Percentiles rank a stretch among this genome's conserved stretches.
phyloP scores from a whole-genome alignment of 92 coral and sea anemone genomes.

The Bergia sp. region DNA sequence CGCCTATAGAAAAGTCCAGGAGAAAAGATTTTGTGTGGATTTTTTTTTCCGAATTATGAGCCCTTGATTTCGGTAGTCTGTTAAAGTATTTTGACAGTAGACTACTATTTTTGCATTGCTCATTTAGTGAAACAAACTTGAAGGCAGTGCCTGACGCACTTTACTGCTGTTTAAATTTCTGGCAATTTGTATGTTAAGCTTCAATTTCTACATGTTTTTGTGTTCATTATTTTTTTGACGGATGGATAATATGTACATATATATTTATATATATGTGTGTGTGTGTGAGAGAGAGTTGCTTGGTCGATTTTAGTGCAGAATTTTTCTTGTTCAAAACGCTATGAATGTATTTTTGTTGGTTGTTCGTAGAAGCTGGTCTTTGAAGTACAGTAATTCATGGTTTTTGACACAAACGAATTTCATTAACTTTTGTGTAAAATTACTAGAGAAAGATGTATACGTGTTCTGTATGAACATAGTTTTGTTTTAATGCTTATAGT shows the following conservation, averaged over 20 bases:
- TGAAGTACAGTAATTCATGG: not conserved
- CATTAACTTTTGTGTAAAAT: slow-evolving; percentile 10
- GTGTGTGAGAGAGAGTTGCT: not conserved
- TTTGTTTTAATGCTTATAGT: not conserved
- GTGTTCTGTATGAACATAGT: not conserved
- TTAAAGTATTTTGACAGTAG: not conserved
- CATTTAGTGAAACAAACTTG: slow-evolving; percentile 22
- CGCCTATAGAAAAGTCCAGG: slow-evolving; percentile 9
- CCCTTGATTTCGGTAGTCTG: slow-evolving; percentile 17
- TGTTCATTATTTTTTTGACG: slow-evolving; percentile 34
- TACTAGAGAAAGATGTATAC: slow-evolving; percentile 32
- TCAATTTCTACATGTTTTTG: slow-evolving; percentile 11
- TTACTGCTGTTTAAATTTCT: slow-evolving; percentile 17
- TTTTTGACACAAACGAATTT: slow-evolving; percentile 7
- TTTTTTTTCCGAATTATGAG: not conserved
- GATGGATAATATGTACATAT: slow-evolving; percentile 12
- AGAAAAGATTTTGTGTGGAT: slow-evolving; percentile 22
- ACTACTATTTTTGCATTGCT: slow-evolving; percentile 26
- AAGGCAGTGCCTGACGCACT: not conserved
- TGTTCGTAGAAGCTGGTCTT: not conserved
- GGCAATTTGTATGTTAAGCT: slow-evolving; percentile 14
- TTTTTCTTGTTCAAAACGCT: not conserved
- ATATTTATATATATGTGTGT: not conserved
- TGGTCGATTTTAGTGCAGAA: not conserved
- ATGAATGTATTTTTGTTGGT: slow-evolving; percentile 3